Evolutionary conservation across 2,797 vertebrate species (phyloP).

Genomic region (Pachyuromys duprasi): DNA sequence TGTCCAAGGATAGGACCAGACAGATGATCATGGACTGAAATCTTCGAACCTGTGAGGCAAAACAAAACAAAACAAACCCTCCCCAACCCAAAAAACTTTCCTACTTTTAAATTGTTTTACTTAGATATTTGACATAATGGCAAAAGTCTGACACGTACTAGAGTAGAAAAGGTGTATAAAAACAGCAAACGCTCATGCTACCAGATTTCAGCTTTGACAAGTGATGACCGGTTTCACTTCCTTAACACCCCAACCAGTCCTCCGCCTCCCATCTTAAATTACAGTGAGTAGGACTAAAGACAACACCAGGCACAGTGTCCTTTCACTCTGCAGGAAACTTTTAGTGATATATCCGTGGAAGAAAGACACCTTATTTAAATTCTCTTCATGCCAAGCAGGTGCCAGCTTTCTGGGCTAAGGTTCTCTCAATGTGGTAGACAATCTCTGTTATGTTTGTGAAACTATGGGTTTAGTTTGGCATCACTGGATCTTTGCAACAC

Average conservation of each 20-base stretch:
- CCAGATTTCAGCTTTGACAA: not conserved
- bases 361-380: not conserved
- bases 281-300: not conserved
- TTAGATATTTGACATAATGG: not conserved
- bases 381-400: not conserved
- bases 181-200: not conserved
- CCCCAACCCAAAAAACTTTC: not conserved
- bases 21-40: not conserved
- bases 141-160: not conserved
- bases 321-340: slow-evolving; percentile 16
- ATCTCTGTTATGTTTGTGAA: not conserved
- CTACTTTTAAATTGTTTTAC: not conserved
- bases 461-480: not conserved
- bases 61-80: no score
- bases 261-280: not conserved
- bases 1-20: not conserved
- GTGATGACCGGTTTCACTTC: not conserved
- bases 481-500: not conserved
- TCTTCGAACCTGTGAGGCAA: not conserved
- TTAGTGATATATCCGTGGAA: not conserved
- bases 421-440: not conserved
- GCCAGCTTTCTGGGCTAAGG: not conserved
- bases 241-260: not conserved
- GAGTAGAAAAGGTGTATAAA: not conserved
- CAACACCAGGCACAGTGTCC: not conserved